Evolutionary conservation across 2,888 invertebrate genomes (phyloP).

Genomic region (Cheilosia impressa): DNA sequence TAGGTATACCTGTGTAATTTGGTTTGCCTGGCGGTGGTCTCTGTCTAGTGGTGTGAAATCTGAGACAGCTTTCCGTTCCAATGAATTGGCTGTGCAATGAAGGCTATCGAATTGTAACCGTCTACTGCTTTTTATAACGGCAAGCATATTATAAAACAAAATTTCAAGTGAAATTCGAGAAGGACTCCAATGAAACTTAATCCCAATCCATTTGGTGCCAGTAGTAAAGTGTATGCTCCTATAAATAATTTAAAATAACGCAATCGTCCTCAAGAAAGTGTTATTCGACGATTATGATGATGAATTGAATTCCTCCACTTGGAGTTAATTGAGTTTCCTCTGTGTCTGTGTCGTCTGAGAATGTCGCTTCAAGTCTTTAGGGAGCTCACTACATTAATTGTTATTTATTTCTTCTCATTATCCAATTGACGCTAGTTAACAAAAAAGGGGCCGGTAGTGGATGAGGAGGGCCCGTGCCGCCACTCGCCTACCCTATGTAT

Average conservation of each 20-base stretch:
- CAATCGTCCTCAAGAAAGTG: constrained; percentile 6
- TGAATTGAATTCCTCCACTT: constrained; percentile 27
- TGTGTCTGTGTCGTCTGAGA: constrained; percentile 50
- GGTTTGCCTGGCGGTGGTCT: background rate
- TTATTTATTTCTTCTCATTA: constrained; percentile 72
- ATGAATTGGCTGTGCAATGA: constrained; percentile 46
- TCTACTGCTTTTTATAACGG: constrained; percentile 14
- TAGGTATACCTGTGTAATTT: background rate
- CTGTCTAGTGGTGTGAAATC: constrained; percentile 46
- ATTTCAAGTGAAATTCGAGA: constrained; percentile 35
- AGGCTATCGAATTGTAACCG: constrained; percentile 31
- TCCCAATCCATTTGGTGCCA: constrained; percentile 1
- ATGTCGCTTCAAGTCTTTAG: constrained; percentile 27
- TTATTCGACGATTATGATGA: constrained; percentile 21
- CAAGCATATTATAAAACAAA: background rate
- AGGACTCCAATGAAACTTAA: constrained; percentile 5
- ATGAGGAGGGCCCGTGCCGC: constrained; percentile 35
- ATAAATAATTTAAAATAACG: background rate
- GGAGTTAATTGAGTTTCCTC: constrained; percentile 43
- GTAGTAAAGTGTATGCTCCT: background rate
- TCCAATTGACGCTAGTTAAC: constrained; percentile 72
- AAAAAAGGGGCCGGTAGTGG: constrained; percentile 32
- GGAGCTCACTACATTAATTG: constrained; percentile 53
- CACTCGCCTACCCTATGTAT: background rate
- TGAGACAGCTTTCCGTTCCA: constrained; percentile 48